phyloP scores from a whole-genome alignment of 2,888 invertebrate genomes.

The Xanthia togata region DNA sequence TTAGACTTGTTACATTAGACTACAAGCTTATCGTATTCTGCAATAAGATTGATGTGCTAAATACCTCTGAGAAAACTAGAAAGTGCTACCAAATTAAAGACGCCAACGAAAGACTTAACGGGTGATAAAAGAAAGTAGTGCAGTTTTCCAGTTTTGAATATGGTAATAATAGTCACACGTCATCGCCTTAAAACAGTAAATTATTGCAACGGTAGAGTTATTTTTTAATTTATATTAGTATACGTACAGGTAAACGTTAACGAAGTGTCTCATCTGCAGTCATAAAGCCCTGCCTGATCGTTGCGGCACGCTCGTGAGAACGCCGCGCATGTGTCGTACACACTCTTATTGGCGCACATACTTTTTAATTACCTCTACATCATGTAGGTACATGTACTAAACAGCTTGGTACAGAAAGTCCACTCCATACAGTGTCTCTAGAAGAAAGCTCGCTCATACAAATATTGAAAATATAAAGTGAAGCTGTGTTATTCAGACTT shows the following conservation, averaged over 20 bases:
- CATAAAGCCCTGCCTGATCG: conserved; percentile 33
- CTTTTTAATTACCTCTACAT: conserved; percentile 82
- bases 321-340: conserved; percentile 82
- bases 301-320: conserved; percentile 79
- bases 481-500: background rate
- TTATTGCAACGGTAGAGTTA: no score
- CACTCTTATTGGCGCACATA: conserved; percentile 85
- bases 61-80: no score
- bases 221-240: no score
- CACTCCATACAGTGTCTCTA: background rate
- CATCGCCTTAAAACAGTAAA: no score
- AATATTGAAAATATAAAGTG: background rate
- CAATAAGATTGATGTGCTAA: no score
- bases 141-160: no score
- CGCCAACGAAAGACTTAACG: no score
- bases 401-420: conserved; percentile 19
- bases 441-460: background rate
- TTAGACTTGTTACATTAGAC: no score
- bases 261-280: conserved; percentile 37
- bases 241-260: conserved; percentile 19
- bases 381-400: conserved; percentile 59
- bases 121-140: no score
- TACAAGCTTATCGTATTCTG: no score
- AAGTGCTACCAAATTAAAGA: no score
- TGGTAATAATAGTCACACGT: no score